Percentiles rank a stretch among this genome's conserved stretches.
Evolutionary conservation across 1,140 invertebrate species (phyloP).

Genomic region (Aphis craccivora): DNA sequence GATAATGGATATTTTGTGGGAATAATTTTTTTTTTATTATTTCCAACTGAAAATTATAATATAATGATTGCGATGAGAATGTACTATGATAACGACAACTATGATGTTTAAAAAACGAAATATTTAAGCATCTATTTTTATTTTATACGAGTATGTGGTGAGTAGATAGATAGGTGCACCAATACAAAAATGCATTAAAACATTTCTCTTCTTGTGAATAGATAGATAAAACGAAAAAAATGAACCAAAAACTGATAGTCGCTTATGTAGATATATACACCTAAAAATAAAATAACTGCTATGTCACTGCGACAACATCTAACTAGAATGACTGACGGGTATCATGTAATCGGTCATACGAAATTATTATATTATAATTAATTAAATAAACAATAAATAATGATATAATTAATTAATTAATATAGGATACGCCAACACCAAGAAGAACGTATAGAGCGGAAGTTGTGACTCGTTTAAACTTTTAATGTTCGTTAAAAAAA

Average conservation of each 20-base stretch:
- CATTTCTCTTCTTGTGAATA: background rate
- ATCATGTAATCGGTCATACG: background rate
- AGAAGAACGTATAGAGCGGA: background rate
- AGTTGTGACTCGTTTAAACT: background rate
- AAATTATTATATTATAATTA: background rate
- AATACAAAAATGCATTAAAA: background rate
- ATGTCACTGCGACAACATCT: background rate
- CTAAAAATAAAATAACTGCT: background rate
- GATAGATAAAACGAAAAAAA: background rate
- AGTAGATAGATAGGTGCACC: background rate
- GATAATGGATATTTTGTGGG: no score
- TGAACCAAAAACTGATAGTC: background rate
- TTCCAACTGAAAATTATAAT: background rate
- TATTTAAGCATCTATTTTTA: constrained; percentile 4
- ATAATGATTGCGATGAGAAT: background rate
- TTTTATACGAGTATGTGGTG: background rate
- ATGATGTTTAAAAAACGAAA: background rate
- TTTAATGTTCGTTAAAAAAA: background rate
- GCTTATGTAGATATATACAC: background rate
- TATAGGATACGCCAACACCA: background rate
- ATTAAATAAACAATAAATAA: background rate
- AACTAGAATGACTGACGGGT: background rate
- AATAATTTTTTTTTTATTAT: background rate
- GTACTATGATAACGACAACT: background rate
- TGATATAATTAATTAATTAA: background rate